Evolutionary conservation across 2,888 invertebrate genomes (phyloP), one percentile per base, ranked within the genome.

Genomic region (Byasa hedistus): DNA sequence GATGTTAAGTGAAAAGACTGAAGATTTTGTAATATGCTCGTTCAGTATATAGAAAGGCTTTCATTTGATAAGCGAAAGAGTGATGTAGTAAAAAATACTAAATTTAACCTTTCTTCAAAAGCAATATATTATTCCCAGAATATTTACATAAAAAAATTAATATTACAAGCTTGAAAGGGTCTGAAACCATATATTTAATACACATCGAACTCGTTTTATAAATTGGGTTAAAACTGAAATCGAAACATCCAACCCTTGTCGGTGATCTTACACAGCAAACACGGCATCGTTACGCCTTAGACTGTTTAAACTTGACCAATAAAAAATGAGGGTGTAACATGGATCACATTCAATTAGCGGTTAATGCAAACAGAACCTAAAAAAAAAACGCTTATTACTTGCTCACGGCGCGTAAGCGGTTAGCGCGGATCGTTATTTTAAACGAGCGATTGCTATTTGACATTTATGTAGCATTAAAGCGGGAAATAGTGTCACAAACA

Each of bases 371-470:
- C 73, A 73, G 69, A 71, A 69, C 68, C 61, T 64, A 62, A 67
- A 66, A 39, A 73, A 70, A 71, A 77, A 78, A 77, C 71, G 74
- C 81, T 88, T 89, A 89, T 89, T 89, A 86, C 85, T 75, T 72
- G 75, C 78, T 79, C 88, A 67, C 71, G 81, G 83, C 88, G 89
- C 88, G 89, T 88, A 82, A 68, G 69, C 75, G 73, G 74, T 75
- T 82, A 83, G 69, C 79, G 78, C 81, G 78, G 79, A 78, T 83
- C 86, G 86, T 89, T 87, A 84, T 86, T 90, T 89, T 87, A 86
- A 84, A 84, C 84, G 82, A 79, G 83, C 88, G 81, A 86, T 86
- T 84, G 81, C 86, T 78, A 83, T 88, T 89, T 87, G 87, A 88
- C 87, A 83, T 86, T 88, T 87, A 88, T 81, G 83, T 83, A 77